phyloP scores from a whole-genome alignment of 2,113 vertebrate genomes.

The Macheiramphus alcinus region DNA sequence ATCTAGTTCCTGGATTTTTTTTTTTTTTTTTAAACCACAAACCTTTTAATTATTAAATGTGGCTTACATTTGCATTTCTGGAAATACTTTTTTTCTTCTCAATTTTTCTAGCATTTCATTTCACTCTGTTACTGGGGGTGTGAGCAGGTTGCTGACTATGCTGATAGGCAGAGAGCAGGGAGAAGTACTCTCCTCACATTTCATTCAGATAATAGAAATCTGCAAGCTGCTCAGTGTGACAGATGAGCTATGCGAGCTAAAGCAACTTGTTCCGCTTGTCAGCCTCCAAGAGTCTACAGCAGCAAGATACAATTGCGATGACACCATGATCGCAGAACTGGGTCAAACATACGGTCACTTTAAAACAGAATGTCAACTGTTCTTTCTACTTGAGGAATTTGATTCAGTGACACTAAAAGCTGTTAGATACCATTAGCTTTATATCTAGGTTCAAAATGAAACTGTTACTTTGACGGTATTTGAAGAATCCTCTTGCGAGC shows the following conservation, averaged over 20 bases:
- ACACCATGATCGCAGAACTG: constrained; percentile 58
- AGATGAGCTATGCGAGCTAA: constrained; percentile 64
- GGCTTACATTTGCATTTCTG: neutral
- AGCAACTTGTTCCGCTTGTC: constrained; percentile 75
- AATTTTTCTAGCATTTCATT: neutral
- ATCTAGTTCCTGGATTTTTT: neutral
- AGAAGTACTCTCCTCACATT: constrained; percentile 30
- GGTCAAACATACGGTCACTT: constrained; percentile 73
- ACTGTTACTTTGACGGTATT: neutral
- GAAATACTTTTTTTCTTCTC: neutral
- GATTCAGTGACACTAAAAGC: constrained; percentile 55
- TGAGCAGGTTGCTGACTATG: neutral
- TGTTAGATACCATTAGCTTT: constrained; percentile 59
- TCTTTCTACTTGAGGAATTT: constrained; percentile 64
- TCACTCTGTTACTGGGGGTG: neutral
- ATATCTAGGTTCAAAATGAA: constrained; percentile 12
- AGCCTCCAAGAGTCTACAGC: constrained; percentile 58
- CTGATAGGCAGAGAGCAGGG: neutral
- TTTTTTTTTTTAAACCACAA: neutral
- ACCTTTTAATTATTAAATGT: neutral
- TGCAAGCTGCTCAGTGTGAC: constrained; percentile 69
- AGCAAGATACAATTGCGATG: constrained; percentile 58
- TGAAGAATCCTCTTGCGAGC: neutral
- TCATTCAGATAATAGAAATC: constrained; percentile 69
- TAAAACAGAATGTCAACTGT: constrained; percentile 57